These are phyloP conservation scores for Synanceia verrucosa DNA, from an alignment of 2,797 vertebrate genomes.

Conservation along the genomic window DNA sequence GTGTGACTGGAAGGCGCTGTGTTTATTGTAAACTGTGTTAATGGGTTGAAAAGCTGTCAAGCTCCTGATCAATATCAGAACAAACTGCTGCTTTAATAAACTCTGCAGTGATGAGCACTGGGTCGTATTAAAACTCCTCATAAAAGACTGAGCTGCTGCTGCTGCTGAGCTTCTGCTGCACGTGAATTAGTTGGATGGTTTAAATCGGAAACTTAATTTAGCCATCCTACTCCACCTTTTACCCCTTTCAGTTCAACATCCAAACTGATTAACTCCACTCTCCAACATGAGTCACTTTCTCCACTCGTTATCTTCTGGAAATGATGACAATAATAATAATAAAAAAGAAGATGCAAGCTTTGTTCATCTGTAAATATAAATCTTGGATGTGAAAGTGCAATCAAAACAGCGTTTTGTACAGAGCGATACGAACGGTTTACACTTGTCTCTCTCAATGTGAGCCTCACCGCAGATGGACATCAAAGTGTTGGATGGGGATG, in stretches of 20 bases:
- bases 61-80: conserved; percentile 2
- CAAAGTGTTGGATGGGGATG: conserved; percentile 66
- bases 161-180: conserved; percentile 5
- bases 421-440: conserved; percentile 34
- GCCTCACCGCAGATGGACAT: conserved; percentile 50
- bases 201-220: conserved; percentile 1
- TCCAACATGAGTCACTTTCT: neutral
- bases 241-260: conserved; percentile 9
- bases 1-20: neutral
- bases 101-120: neutral
- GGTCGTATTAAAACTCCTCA: neutral
- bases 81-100: conserved; percentile 1
- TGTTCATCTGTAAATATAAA: conserved; percentile 40
- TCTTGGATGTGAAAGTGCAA: conserved; percentile 26
- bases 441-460: conserved; percentile 16
- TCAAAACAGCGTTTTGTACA: conserved; percentile 36
- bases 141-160: neutral
- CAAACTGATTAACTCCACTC: conserved; percentile 24
- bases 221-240: neutral
- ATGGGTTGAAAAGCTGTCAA: conserved; percentile 7
- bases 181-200: conserved; percentile 5
- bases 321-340: neutral
- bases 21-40: conserved; percentile 16
- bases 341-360: conserved; percentile 2
- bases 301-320: conserved; percentile 18